phyloP scores from a whole-genome alignment of 2,888 invertebrate species.

The Chelonus formosanus region DNA sequence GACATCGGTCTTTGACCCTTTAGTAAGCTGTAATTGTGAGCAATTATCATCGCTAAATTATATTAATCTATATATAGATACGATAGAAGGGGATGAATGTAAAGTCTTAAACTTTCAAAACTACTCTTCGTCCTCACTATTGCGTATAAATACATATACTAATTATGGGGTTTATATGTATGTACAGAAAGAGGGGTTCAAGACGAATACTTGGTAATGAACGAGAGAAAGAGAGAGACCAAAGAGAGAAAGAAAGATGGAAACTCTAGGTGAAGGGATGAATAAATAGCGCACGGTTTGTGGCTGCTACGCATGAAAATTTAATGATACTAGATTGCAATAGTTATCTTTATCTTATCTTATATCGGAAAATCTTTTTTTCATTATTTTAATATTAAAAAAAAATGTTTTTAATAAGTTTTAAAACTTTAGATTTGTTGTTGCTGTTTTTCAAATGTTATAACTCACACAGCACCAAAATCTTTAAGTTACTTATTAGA shows the following conservation, averaged over 20 bases:
- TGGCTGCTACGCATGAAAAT: conserved; percentile 30
- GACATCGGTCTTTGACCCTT: no score
- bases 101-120: conserved; percentile 9
- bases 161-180: conserved; percentile 20
- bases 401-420: conserved; percentile 22
- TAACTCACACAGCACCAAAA: no score
- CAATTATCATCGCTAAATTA: conserved; percentile 23
- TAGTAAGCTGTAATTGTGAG: conserved; percentile 6
- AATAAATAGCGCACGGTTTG: conserved; percentile 26
- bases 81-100: conserved; percentile 22
- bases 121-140: conserved; percentile 11
- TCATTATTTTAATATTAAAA: conserved; percentile 25
- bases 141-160: conserved; percentile 27
- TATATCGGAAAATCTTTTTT: not conserved
- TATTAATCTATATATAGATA: conserved; percentile 14
- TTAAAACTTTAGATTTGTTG: not conserved
- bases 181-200: not conserved
- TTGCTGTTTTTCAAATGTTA: no score
- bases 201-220: not conserved
- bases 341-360: conserved; percentile 12
- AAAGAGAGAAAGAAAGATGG: conserved; percentile 18
- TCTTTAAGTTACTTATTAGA: no score
- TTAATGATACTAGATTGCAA: conserved; percentile 30
- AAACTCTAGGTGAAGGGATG: conserved; percentile 9
- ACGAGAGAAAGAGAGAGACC: conserved; percentile 18